These are phyloP conservation scores for Tenthredo mesomela DNA, from an alignment of 2,888 invertebrate genomes.

Conservation along the genomic window DNA sequence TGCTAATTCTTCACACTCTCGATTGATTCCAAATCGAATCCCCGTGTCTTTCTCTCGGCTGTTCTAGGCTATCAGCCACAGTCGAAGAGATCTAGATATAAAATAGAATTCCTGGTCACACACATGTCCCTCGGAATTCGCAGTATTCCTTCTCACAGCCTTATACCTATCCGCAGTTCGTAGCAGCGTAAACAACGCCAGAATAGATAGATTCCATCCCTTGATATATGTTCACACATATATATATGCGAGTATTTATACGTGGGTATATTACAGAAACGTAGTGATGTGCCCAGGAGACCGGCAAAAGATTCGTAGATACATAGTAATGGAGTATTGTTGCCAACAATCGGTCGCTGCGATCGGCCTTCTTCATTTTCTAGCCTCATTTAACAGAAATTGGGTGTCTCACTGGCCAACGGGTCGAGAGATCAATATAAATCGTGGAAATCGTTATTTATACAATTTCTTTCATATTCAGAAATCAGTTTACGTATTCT, in stretches of 20 bases:
- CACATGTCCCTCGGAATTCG: constrained; percentile 40
- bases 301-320: constrained; percentile 73
- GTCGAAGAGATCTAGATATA: constrained; percentile 22
- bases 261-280: not conserved
- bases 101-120: constrained; percentile 39
- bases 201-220: constrained; percentile 69
- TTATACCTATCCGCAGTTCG: not conserved
- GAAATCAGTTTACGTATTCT: not conserved
- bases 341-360: constrained; percentile 74
- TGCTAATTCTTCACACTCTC: constrained; percentile 45
- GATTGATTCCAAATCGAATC: constrained; percentile 42
- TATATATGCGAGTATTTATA: constrained; percentile 3
- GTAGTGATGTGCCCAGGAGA: constrained; percentile 68
- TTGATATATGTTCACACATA: constrained; percentile 67
- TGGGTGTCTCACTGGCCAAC: constrained; percentile 55
- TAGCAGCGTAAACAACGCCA: constrained; percentile 65
- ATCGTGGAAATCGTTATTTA: not conserved
- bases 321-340: constrained; percentile 78
- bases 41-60: not conserved
- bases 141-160: constrained; percentile 27
- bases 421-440: not conserved
- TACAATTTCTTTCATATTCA: not conserved
- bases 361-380: constrained; percentile 70
- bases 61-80: constrained; percentile 16
- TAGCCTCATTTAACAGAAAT: constrained; percentile 72